These are phyloP conservation scores for Oryzias dopingdopingensis DNA, from an alignment of 2,797 vertebrate species.

Conservation along the genomic window DNA sequence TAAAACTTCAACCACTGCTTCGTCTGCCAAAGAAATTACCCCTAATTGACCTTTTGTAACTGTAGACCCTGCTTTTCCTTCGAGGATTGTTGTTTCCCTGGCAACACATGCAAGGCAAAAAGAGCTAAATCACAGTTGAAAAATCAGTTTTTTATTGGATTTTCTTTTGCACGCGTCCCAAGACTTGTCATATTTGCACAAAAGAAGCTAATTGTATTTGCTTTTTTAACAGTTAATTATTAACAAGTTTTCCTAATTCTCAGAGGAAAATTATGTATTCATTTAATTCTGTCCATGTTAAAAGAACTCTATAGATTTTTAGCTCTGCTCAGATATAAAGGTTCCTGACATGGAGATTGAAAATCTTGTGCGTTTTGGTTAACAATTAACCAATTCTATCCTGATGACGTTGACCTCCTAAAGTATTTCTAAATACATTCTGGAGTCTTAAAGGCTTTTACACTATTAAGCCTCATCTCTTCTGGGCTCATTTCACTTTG, in stretches of 20 bases:
- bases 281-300: not conserved
- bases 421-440: slow-evolving; percentile 37
- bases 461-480: slow-evolving; percentile 20
- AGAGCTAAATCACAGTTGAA: slow-evolving; percentile 18
- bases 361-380: slow-evolving; percentile 39
- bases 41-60: slow-evolving; percentile 70
- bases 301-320: slow-evolving; percentile 25
- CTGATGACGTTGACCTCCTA: slow-evolving; percentile 17
- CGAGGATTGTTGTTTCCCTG: slow-evolving; percentile 60
- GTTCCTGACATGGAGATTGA: slow-evolving; percentile 42
- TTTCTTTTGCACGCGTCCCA: too few relatives aligned
- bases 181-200: not conserved
- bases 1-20: slow-evolving; percentile 36
- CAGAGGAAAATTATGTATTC: slow-evolving; percentile 5
- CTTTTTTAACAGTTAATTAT: not conserved
- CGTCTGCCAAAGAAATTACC: slow-evolving; percentile 61
- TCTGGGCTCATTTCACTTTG: slow-evolving; percentile 55
- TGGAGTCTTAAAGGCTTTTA: slow-evolving; percentile 34
- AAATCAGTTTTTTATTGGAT: slow-evolving; percentile 5
- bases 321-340: slow-evolving; percentile 52
- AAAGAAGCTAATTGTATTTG: not conserved
- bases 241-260: slow-evolving; percentile 12
- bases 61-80: slow-evolving; percentile 19
- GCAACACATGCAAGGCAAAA: slow-evolving; percentile 53
- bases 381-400: slow-evolving; percentile 20